These are phyloP conservation scores for Falco rusticolus DNA, from an alignment of 2,797 vertebrate genomes.

Conservation along the genomic window DNA sequence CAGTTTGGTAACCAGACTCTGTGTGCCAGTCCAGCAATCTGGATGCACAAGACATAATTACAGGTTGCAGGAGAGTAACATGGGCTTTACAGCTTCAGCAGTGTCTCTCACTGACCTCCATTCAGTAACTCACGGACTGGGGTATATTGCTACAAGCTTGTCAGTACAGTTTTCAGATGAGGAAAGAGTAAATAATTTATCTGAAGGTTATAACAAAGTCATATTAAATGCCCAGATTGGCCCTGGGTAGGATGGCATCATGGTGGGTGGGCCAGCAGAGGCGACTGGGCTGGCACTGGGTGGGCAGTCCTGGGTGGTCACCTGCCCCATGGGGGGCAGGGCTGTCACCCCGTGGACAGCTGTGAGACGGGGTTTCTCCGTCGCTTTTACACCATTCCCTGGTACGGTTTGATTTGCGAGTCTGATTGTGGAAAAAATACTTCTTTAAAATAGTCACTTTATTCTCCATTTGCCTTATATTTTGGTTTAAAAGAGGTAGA, in stretches of 20 bases:
- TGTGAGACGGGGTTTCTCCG: accelerated
- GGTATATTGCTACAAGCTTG: slow-evolving; percentile 29
- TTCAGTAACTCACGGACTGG: neutral
- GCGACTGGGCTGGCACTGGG: neutral
- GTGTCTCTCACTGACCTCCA: neutral
- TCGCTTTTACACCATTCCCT: neutral
- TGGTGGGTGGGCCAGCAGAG: neutral
- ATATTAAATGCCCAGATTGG: neutral
- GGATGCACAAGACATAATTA: neutral
- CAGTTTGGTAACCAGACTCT: neutral
- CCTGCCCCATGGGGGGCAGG: accelerated
- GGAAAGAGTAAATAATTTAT: slow-evolving; percentile 31
- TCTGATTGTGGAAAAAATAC: neutral
- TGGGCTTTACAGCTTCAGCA: neutral
- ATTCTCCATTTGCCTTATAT: neutral
- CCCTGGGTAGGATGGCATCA: neutral
- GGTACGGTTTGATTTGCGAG: neutral
- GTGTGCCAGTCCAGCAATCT: neutral
- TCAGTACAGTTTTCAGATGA: neutral
- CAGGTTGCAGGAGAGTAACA: neutral
- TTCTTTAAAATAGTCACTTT: neutral
- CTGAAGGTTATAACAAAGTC: neutral
- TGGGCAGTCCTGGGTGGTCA: neutral
- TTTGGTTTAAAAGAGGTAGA: neutral
- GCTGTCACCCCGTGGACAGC: neutral